Evolutionary conservation across 1,140 invertebrate genomes (phyloP).

Genomic region (Drosophila watanabei): DNA sequence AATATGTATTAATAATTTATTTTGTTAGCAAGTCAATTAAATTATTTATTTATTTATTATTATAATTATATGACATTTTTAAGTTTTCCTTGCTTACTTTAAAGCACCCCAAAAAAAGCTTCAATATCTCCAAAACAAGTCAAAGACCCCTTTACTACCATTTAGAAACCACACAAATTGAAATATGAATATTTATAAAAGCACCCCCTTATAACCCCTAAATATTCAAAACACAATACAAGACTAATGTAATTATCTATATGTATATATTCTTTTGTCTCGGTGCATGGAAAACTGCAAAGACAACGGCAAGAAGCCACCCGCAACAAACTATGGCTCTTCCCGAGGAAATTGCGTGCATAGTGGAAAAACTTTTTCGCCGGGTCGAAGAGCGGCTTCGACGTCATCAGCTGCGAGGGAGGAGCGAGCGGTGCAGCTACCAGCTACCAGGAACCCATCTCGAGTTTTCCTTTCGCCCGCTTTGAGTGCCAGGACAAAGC

Average conservation of each 20-base stretch:
- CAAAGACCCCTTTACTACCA: not conserved
- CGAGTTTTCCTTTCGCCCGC: slow-evolving; percentile 53
- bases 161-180: not conserved
- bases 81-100: not conserved
- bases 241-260: slow-evolving; percentile 22
- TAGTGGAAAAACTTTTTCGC: slow-evolving; percentile 45
- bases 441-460: not conserved
- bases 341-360: slow-evolving; percentile 72
- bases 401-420: slow-evolving; percentile 68
- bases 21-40: too few species aligned
- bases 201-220: not conserved
- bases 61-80: not conserved
- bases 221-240: slow-evolving; percentile 11
- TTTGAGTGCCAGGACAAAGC: slow-evolving; percentile 52
- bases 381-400: slow-evolving; percentile 55
- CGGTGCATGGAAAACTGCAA: slow-evolving; percentile 15
- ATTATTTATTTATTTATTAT: too few species aligned
- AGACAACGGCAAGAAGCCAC: slow-evolving; percentile 8
- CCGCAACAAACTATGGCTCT: slow-evolving; percentile 54
- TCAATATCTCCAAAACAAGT: not conserved
- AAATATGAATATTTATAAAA: slow-evolving; percentile 15
- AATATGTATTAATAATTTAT: too few species aligned
- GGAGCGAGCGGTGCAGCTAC: not conserved
- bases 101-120: not conserved
- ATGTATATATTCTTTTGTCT: slow-evolving; percentile 16